Evolutionary conservation across 1,140 invertebrate species (phyloP).

Genomic region (Ooceraea biroi): DNA sequence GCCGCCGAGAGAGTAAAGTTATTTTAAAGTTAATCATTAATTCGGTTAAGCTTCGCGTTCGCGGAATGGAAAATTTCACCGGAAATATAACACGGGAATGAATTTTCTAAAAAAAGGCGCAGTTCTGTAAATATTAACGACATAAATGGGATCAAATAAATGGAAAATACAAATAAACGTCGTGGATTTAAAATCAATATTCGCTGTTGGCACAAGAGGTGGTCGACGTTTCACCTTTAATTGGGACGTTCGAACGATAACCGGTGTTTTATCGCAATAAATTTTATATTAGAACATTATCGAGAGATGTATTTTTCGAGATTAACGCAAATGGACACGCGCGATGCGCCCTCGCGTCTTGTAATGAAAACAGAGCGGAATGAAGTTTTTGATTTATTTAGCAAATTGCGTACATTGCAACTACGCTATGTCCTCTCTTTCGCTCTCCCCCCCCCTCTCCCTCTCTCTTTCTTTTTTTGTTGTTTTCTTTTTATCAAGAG

Average conservation of each 20-base stretch:
- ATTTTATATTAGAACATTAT: constrained; percentile 58
- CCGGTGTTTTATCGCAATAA: constrained; percentile 44
- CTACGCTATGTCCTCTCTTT: constrained; percentile 14
- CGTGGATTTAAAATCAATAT: constrained; percentile 46
- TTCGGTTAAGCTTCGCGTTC: constrained; percentile 49
- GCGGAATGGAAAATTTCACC: constrained; percentile 37
- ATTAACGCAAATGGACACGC: constrained; percentile 49
- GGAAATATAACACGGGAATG: constrained; percentile 45
- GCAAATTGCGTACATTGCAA: constrained; percentile 52
- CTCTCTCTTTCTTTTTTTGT: neutral
- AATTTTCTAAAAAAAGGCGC: constrained; percentile 41
- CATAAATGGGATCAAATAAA: constrained; percentile 47
- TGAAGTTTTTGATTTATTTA: constrained; percentile 52
- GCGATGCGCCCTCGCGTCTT: neutral
- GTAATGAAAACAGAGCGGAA: constrained; percentile 47
- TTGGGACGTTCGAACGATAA: constrained; percentile 1
- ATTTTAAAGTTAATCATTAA: constrained; percentile 63
- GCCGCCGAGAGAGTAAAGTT: constrained; percentile 35
- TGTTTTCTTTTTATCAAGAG: constrained; percentile 1
- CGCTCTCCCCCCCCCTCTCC: neutral
- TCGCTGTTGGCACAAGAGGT: constrained; percentile 38
- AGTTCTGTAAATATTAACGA: constrained; percentile 48
- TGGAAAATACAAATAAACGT: constrained; percentile 57
- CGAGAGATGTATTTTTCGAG: constrained; percentile 33
- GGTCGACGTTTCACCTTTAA: constrained; percentile 39